Evolutionary conservation across 2,888 invertebrate species (phyloP).

Genomic region (Pseudeuparius sepicola): DNA sequence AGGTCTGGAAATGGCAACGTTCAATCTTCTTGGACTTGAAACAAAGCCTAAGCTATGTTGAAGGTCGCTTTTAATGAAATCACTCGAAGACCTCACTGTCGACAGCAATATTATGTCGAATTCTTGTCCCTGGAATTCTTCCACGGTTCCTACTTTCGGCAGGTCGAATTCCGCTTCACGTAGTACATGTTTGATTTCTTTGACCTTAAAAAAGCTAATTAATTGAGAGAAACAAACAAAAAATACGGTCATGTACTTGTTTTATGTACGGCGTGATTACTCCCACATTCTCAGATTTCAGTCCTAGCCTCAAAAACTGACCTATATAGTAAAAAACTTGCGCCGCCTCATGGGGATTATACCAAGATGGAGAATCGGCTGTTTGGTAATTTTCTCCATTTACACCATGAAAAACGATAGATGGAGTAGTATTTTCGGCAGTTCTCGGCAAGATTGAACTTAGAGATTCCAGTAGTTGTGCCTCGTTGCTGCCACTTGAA

Average conservation of each 20-base stretch:
- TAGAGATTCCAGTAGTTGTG: slow-evolving; percentile 35
- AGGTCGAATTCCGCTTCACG: slow-evolving; percentile 42
- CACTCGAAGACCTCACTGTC: slow-evolving; percentile 48
- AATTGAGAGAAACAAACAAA: not conserved
- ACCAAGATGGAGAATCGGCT: slow-evolving; percentile 78
- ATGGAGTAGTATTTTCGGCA: slow-evolving; percentile 39
- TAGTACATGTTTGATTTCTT: slow-evolving; percentile 50
- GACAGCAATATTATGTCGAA: slow-evolving; percentile 63
- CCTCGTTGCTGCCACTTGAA: slow-evolving; percentile 38
- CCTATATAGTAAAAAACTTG: slow-evolving; percentile 53
- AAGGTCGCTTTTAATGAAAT: slow-evolving; percentile 39
- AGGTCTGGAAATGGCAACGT: slow-evolving; percentile 83
- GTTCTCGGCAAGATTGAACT: slow-evolving; percentile 34
- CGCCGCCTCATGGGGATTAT: slow-evolving; percentile 73
- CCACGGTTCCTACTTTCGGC: slow-evolving; percentile 70
- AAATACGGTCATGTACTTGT: slow-evolving; percentile 48
- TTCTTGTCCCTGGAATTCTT: slow-evolving; percentile 83
- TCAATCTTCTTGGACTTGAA: slow-evolving; percentile 66
- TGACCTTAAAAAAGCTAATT: slow-evolving; percentile 40
- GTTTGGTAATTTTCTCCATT: slow-evolving; percentile 60
- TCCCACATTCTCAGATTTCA: slow-evolving; percentile 66
- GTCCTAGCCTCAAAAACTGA: slow-evolving; percentile 53
- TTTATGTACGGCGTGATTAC: slow-evolving; percentile 87
- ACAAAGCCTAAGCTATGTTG: slow-evolving; percentile 61
- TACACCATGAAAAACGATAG: slow-evolving; percentile 62